Conservation (phyloP, 2,113 vertebrate genomes). For the Eubucco bourcierii region DNA sequence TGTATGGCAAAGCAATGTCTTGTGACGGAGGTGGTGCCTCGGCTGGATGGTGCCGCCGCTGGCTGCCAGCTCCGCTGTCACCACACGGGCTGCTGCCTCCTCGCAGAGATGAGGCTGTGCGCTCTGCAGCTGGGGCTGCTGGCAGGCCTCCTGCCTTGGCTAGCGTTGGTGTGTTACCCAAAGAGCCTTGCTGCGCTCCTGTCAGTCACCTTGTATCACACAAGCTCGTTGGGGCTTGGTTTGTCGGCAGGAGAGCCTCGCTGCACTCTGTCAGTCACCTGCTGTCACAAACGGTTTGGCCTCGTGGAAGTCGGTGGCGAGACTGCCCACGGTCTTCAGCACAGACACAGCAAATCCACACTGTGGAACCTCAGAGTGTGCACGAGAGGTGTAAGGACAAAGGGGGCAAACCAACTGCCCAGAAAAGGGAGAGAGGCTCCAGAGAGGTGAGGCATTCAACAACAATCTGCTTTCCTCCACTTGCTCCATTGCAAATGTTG, state of each 20-base stretch:
- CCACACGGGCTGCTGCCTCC: accelerated
- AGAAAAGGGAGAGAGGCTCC: background rate
- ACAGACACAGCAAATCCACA: background rate
- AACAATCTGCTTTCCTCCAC: background rate
- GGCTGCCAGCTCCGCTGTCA: accelerated
- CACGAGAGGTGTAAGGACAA: accelerated
- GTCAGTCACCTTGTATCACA: background rate
- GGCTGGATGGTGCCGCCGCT: background rate
- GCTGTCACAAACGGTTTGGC: background rate
- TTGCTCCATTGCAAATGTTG: background rate
- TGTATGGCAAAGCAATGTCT: accelerated
- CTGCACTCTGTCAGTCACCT: background rate
- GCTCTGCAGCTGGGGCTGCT: background rate
- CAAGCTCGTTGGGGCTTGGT: background rate
- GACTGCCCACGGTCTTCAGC: background rate
- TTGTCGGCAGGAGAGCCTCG: background rate
- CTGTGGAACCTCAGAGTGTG: accelerated
- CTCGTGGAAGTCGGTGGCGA: background rate
- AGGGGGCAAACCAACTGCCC: accelerated
- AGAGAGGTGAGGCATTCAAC: background rate
- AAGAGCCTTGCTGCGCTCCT: accelerated
- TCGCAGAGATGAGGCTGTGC: background rate
- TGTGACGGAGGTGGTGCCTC: accelerated
- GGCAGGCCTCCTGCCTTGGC: background rate
- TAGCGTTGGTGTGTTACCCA: too few species aligned